A percentile compares a stretch with the other conserved stretches of the same genome.
These are phyloP conservation scores for Ranitomeya imitator DNA, from an alignment of 2,113 vertebrate genomes.

Conservation along the genomic window DNA sequence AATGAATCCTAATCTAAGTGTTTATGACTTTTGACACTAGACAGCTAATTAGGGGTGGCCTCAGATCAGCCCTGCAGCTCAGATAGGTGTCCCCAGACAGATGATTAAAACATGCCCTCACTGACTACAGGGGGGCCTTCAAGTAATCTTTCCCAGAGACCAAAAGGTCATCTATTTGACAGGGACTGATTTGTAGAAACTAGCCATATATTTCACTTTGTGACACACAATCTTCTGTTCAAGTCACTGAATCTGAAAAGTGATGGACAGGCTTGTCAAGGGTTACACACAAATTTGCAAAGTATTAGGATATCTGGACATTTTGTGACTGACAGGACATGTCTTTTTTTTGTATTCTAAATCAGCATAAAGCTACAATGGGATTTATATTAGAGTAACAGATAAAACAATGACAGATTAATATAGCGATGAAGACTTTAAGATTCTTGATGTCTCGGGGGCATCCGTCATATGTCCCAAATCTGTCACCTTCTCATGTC, in stretches of 20 bases:
- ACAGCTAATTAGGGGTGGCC: conserved; percentile 64
- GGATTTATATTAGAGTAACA: background rate
- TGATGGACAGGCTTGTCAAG: conserved; percentile 28
- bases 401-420: background rate
- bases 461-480: background rate
- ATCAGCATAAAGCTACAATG: background rate
- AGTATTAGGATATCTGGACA: background rate
- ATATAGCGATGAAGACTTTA: background rate
- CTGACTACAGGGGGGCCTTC: conserved; percentile 52
- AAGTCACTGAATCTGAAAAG: background rate
- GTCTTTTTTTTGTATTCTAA: background rate
- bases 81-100: conserved; percentile 58
- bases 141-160: conserved; percentile 1
- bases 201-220: conserved; percentile 9
- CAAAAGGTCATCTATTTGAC: background rate
- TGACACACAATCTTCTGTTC: conserved; percentile 2
- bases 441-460: background rate
- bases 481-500: background rate
- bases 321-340: background rate
- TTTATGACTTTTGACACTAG: conserved; percentile 60
- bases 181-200: conserved; percentile 17
- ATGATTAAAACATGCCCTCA: conserved; percentile 66
- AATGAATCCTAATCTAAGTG: conserved; percentile 57
- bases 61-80: conserved; percentile 61
- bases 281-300: conserved; percentile 12